phyloP scores from a whole-genome alignment of 2,888 invertebrate species.

The Noctua comes region DNA sequence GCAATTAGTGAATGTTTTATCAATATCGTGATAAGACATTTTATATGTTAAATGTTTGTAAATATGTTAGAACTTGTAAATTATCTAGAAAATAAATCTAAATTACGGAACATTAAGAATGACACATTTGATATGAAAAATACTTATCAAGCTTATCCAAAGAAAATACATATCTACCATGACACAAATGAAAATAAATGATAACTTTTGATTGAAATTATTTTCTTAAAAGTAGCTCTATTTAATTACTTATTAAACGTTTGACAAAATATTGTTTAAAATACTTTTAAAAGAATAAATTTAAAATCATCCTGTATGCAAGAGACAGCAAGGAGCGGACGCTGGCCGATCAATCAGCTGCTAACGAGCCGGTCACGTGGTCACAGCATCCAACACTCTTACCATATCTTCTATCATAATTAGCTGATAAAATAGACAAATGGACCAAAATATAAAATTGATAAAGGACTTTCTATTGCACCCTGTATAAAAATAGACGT shows the following conservation, averaged over 20 bases:
- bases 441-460: slow-evolving; percentile 40
- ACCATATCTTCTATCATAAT: slow-evolving; percentile 67
- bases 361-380: slow-evolving; percentile 87
- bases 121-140: slow-evolving; percentile 46
- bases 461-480: slow-evolving; percentile 19
- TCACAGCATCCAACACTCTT: slow-evolving; percentile 65
- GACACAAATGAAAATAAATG: neutral
- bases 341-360: slow-evolving; percentile 88
- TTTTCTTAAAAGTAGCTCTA: neutral
- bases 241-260: neutral
- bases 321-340: slow-evolving; percentile 73
- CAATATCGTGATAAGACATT: slow-evolving; percentile 48
- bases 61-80: slow-evolving; percentile 25
- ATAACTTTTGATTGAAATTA: neutral
- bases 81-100: slow-evolving; percentile 39
- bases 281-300: neutral
- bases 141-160: slow-evolving; percentile 26
- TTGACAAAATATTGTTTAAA: neutral
- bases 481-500: neutral
- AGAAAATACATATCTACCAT: slow-evolving; percentile 23
- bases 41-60: slow-evolving; percentile 62
- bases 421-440: slow-evolving; percentile 65
- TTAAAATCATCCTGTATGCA: slow-evolving; percentile 77
- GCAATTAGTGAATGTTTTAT: slow-evolving; percentile 56
- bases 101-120: slow-evolving; percentile 34